phyloP scores from a whole-genome alignment of 2,113 vertebrate genomes.

The Brachyistius frenatus region DNA sequence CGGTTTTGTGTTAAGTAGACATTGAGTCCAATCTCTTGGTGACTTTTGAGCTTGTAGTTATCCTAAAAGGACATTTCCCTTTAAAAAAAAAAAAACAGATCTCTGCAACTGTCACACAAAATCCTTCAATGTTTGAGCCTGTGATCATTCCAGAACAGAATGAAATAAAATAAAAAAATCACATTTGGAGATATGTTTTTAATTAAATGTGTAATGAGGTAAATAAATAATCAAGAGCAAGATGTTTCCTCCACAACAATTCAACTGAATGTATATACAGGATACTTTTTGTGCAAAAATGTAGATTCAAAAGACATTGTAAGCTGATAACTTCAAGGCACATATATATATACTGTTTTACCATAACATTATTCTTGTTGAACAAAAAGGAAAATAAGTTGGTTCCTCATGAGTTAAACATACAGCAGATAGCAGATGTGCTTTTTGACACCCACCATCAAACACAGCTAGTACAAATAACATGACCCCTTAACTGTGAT shows the following conservation, averaged over 20 bases:
- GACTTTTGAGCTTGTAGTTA: background rate
- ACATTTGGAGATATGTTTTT: slow-evolving; percentile 49
- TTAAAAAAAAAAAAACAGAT: too few relatives aligned
- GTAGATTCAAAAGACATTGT: slow-evolving; percentile 63
- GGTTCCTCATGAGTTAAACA: slow-evolving; percentile 47
- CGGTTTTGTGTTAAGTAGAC: too few relatives aligned
- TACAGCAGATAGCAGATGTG: slow-evolving; percentile 54
- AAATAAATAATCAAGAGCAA: slow-evolving; percentile 70
- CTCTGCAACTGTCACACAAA: background rate
- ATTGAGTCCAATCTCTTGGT: too few relatives aligned
- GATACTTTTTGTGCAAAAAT: slow-evolving; percentile 69
- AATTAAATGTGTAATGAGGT: slow-evolving; percentile 60
- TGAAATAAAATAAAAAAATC: background rate
- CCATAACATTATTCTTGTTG: slow-evolving; percentile 61
- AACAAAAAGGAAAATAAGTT: slow-evolving; percentile 50
- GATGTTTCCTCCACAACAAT: slow-evolving; percentile 60
- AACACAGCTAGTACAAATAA: slow-evolving; percentile 40
- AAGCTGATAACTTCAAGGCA: slow-evolving; percentile 75
- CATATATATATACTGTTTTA: slow-evolving; percentile 61
- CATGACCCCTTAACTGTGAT: slow-evolving; percentile 30
- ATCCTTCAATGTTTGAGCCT: background rate
- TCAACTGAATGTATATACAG: slow-evolving; percentile 70
- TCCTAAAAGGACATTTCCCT: background rate
- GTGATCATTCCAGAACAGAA: slow-evolving; percentile 11
- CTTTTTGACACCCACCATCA: slow-evolving; percentile 50